Base-by-base conservation (phyloP, 2,113 vertebrate genomes). In the Silurus glanis region DNA sequence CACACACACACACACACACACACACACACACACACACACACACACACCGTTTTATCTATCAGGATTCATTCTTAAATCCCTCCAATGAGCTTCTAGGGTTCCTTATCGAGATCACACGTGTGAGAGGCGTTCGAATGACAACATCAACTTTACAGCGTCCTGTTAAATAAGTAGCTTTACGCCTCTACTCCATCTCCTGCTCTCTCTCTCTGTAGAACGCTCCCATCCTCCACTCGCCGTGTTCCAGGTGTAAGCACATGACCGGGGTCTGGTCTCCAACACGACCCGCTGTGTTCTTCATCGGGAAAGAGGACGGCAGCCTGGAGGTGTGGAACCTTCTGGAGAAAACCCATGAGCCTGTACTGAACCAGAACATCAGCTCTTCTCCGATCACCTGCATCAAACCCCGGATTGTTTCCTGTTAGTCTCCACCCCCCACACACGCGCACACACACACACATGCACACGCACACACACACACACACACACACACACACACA, bases 301-400 rank as follows among this genome's bases (percentile, higher is more conserved):
- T 97, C 23, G 97, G 96, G 47, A 96, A 94, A 93, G 96, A 96
- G 0, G 93, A 99, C 9, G 97, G 98, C 64, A 96, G 92, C 66
- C 88, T 98, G 0, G 97, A 98, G n/a, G 94, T 96, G 85, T 99
- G 98, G 98, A 97, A 98, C 91, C 93, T 99, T 80, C 75, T 98
- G 91, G 95, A 96, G 87, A 96, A 97, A 92, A 96, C 93, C 21
- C 93, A 94, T 0, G 94, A 97, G 80, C 95, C 97, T 8, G 89
- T 93, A 9, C 92, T 96, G 61, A 90, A 93, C 25, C 95, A 96
- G 87, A 94, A 93, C 58, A 83, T 97, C 89, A 95, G 93, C n/a
- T 66, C 92, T 6, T 89, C 93, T 19, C 79, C n/a, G 80, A 96
- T 99, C 83, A 97, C 95, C 80, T 94, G 89, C 92, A 96, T 99